phyloP scores from a whole-genome alignment of 2,888 invertebrate genomes.

The Cepaea hortensis region DNA sequence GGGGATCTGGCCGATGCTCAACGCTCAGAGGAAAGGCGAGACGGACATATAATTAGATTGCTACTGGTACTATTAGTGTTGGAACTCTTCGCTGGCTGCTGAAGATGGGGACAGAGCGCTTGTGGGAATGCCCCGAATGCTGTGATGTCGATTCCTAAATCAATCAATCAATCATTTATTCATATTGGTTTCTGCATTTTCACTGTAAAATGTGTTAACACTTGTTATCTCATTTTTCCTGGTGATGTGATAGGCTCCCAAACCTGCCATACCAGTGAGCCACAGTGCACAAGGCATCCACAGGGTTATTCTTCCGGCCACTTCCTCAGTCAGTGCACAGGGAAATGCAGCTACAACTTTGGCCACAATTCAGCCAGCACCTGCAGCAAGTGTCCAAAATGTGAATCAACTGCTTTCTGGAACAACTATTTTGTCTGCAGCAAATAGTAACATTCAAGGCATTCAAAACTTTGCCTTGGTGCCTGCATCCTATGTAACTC shows the following conservation, averaged over 20 bases:
- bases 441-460: conserved; percentile 65
- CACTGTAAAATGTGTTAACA: no score
- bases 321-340: conserved; percentile 23
- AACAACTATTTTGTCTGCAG: conserved; percentile 71
- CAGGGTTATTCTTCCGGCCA: conserved; percentile 72
- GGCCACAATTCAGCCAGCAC: conserved; percentile 67
- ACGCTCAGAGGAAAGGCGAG: no score
- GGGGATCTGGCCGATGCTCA: no score
- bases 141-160: no score
- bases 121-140: no score
- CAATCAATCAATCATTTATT: no score
- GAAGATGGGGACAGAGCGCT: no score
- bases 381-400: conserved; percentile 67
- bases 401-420: conserved; percentile 68
- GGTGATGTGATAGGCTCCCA: conserved; percentile 35
- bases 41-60: no score
- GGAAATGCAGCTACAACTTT: conserved; percentile 53
- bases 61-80: no score
- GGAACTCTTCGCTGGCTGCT: no score
- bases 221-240: no score
- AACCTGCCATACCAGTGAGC: conserved; percentile 32
- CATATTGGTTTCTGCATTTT: no score
- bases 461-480: conserved; percentile 79
- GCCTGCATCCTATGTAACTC: conserved; percentile 80
- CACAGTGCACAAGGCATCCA: conserved; percentile 58